Conservation (phyloP, 2,888 invertebrate genomes). For the Sceliomorpha sp. region DNA sequence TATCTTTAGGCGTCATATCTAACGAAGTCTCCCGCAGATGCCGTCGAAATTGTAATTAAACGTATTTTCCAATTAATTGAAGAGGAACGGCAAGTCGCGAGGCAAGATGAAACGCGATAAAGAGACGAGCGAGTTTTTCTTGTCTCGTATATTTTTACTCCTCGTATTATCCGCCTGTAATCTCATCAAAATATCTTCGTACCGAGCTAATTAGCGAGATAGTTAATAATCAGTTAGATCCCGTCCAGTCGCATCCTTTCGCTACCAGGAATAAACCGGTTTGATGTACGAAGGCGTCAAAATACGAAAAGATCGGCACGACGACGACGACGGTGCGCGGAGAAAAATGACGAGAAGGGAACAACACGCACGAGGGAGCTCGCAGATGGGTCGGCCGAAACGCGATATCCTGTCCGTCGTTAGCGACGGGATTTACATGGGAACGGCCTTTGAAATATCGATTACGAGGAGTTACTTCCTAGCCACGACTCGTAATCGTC, state of each 20-base stretch:
- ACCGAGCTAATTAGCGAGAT: slow-evolving; percentile 60
- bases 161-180: not conserved
- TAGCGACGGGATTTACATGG: slow-evolving; percentile 47
- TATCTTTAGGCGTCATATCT: no score
- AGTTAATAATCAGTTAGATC: slow-evolving; percentile 50
- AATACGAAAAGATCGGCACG: slow-evolving; percentile 4
- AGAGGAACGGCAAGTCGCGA: no score
- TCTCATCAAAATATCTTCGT: slow-evolving; percentile 45
- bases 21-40: no score
- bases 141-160: not conserved
- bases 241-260: slow-evolving; percentile 10
- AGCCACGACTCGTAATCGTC: no score
- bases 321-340: not conserved
- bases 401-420: slow-evolving; percentile 45
- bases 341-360: slow-evolving; percentile 4
- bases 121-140: no score
- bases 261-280: slow-evolving; percentile 18
- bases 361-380: no score
- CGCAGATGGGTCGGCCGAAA: slow-evolving; percentile 19
- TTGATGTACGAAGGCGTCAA: slow-evolving; percentile 12
- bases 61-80: no score
- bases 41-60: no score
- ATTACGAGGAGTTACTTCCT: slow-evolving; percentile 1
- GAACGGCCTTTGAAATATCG: slow-evolving; percentile 3
- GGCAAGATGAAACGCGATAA: no score